phyloP scores from a whole-genome alignment of 2,888 invertebrate species.

The Panorpa germanica region DNA sequence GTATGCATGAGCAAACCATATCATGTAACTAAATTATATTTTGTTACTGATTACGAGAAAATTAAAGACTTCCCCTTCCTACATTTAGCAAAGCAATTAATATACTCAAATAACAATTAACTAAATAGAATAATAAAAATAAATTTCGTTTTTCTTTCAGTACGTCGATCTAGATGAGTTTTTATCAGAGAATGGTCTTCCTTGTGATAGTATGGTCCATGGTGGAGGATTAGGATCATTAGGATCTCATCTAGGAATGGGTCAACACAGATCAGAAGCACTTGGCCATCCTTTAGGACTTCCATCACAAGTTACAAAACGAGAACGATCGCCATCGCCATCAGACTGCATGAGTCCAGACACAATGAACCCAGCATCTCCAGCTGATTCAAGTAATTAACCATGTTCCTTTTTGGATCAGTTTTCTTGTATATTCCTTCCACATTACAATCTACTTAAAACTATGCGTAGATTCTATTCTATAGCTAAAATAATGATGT shows the following conservation, averaged over 20 bases:
- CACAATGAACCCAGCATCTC: slow-evolving; percentile 72
- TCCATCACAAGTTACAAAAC: slow-evolving; percentile 54
- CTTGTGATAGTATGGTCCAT: slow-evolving; percentile 49
- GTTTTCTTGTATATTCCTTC: too few species aligned
- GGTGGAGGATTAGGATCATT: slow-evolving; percentile 45
- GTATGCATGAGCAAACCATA: too few species aligned
- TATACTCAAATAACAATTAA: neutral
- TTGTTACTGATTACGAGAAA: slow-evolving; percentile 3
- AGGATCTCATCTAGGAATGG: slow-evolving; percentile 29
- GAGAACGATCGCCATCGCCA: slow-evolving; percentile 73
- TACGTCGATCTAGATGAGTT: slow-evolving; percentile 96
- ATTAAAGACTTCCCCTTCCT: slow-evolving; percentile 9
- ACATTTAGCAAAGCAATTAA: slow-evolving; percentile 8
- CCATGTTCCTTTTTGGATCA: too few species aligned
- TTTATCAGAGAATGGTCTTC: slow-evolving; percentile 86
- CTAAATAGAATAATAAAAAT: neutral
- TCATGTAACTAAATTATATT: too few species aligned
- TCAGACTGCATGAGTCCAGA: slow-evolving; percentile 81
- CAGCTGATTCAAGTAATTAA: slow-evolving; percentile 75
- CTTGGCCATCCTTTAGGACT: slow-evolving; percentile 31
- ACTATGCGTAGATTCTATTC: too few species aligned
- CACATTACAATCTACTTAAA: too few species aligned
- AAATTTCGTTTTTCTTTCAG: slow-evolving; percentile 29
- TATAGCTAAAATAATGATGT: too few species aligned
- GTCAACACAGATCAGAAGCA: slow-evolving; percentile 24